A percentile compares a stretch with the other conserved stretches of the same genome.
Evolutionary conservation across 1,140 invertebrate genomes (phyloP).

Genomic region (Arctopsyche grandis): DNA sequence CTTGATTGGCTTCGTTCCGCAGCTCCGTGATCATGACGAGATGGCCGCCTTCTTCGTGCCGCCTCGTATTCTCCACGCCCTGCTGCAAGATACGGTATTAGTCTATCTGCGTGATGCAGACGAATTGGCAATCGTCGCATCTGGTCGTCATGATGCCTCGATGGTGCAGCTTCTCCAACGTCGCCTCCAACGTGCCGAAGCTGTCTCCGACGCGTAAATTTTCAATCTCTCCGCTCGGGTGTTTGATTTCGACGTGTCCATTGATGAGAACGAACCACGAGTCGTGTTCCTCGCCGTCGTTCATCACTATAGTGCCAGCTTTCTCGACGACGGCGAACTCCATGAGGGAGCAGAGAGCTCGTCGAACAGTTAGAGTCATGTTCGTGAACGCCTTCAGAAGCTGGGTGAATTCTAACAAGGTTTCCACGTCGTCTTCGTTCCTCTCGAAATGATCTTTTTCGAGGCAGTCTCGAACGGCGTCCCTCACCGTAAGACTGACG

Average conservation of each 20-base stretch:
- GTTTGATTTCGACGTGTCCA: conserved; percentile 93
- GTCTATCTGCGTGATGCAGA: conserved; percentile 96
- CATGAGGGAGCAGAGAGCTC: conserved; percentile 93
- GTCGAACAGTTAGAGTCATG: conserved; percentile 89
- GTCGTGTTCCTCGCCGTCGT: conserved; percentile 97
- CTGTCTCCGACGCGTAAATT: conserved; percentile 93
- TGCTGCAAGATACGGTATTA: conserved; percentile 90
- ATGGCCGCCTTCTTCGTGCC: conserved; percentile 88
- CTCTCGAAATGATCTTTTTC: conserved; percentile 96
- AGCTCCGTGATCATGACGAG: conserved; percentile 94
- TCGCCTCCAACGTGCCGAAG: conserved; percentile 93
- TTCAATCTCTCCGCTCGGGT: conserved; percentile 82
- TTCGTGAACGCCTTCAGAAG: conserved; percentile 95
- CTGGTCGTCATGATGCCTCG: conserved; percentile 95
- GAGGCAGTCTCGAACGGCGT: conserved; percentile 95
- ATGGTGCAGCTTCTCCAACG: conserved; percentile 95
- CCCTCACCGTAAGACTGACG: conserved; percentile 89
- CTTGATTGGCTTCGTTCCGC: conserved; percentile 77
- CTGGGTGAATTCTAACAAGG: conserved; percentile 96
- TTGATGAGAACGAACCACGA: conserved; percentile 99
- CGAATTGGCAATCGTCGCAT: conserved; percentile 98
- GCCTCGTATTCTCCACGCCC: conserved; percentile 92
- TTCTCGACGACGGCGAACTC: conserved; percentile 98
- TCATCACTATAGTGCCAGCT: conserved; percentile 95
- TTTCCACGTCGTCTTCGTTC: conserved; percentile 94